Percentiles rank a stretch among this genome's conserved stretches.
Conservation (phyloP, 1,140 invertebrate species). For the Micrasema minimum region DNA sequence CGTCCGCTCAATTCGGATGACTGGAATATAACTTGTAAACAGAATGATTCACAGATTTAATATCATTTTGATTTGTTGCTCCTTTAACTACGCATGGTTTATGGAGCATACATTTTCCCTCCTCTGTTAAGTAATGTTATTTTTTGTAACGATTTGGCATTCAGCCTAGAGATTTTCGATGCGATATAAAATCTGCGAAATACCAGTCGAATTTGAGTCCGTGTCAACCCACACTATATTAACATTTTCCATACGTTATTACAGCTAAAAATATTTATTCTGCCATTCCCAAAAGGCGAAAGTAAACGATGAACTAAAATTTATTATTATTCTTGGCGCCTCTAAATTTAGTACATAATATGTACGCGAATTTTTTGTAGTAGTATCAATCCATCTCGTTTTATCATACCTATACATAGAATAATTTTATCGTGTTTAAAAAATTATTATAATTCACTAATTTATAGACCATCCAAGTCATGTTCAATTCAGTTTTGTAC, state of each 20-base stretch:
- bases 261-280: conserved; percentile 2
- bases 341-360: too few species aligned
- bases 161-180: conserved; percentile 9
- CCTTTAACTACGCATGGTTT: conserved; percentile 3
- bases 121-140: conserved; percentile 7
- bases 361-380: too few species aligned
- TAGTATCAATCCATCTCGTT: too few species aligned
- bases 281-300: neutral
- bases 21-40: neutral
- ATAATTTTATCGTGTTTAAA: too few species aligned
- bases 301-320: neutral
- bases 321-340: too few species aligned
- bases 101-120: conserved; percentile 7
- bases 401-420: too few species aligned
- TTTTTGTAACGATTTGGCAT: conserved; percentile 21
- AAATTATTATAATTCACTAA: too few species aligned
- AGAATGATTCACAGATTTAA: conserved; percentile 5
- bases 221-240: neutral
- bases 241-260: conserved; percentile 13
- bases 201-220: conserved; percentile 1
- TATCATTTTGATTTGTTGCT: conserved; percentile 10
- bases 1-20: too few species aligned
- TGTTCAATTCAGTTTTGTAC: too few species aligned
- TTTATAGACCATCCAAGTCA: too few species aligned
- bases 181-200: conserved; percentile 8